Evolutionary conservation across 2,113 vertebrate species (phyloP), one percentile per base, ranked within the genome.

Genomic region (Lophochroa leadbeateri): DNA sequence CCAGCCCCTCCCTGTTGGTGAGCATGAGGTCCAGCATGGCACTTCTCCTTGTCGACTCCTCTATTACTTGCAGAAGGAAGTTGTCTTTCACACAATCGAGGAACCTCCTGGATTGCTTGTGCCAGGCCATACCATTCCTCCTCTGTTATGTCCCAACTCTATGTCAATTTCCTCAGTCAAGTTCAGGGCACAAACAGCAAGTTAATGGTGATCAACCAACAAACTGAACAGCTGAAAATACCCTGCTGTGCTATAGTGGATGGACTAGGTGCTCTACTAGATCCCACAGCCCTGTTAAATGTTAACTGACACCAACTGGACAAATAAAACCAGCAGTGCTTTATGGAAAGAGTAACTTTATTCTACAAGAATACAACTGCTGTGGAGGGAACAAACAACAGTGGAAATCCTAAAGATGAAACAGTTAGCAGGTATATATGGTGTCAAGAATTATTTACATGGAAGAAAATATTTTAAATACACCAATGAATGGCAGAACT

Each of bases 201-300:
- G 41, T 46, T 70, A 79, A 57, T 13, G 23, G 35, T 20, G 47
- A 65, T 3, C 67, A 64, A 85, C 44, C 29, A 74, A 37, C 16
- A 69, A 68, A 74, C 5, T 24, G 21, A 64, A 44, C 3, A 85
- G 27, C 28, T 76, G 68, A 61, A 57, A 79, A 75, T 17, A 33
- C 9, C 46, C 64, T 67, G 35, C 20, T 7, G 2, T 10, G 13
- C 70, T 80, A 70, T 28, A 25, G 6, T 72, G 21, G 11, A 70
- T 6, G 18, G 47, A 31, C 17, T 55, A 37, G 0, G 0, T 2
- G 29, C 21, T 55, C 28, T 28, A 27, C 35, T 18, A 27, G 35
- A 20, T 75, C 31, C 46, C 53, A 72, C 35, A 41, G 27, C 39
- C 52, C 55, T 82, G 43, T 58, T 50, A 77, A 52, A 33, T 24